These are phyloP conservation scores for Anastrepha ludens DNA, from an alignment of 1,140 invertebrate species.

Conservation along the genomic window DNA sequence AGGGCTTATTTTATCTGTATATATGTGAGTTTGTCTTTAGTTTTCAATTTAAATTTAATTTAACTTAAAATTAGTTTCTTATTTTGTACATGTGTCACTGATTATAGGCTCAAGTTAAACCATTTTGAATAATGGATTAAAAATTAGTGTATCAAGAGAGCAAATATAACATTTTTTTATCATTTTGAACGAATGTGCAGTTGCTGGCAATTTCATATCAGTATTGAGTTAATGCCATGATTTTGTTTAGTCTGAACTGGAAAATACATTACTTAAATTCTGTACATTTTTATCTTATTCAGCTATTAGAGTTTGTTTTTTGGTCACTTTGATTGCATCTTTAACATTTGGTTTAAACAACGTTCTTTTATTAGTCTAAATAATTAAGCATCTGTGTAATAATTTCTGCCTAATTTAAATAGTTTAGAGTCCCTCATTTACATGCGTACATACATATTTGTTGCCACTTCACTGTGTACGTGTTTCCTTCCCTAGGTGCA, in stretches of 20 bases:
- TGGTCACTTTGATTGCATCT: neutral
- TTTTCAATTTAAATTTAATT: neutral
- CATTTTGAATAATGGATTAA: neutral
- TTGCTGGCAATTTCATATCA: neutral
- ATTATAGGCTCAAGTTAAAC: neutral
- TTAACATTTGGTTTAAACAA: conserved; percentile 2
- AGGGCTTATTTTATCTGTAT: neutral
- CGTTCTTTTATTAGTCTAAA: neutral
- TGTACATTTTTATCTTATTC: neutral
- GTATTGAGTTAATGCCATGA: neutral
- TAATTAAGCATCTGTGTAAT: neutral
- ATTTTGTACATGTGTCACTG: conserved; percentile 4
- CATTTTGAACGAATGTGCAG: neutral
- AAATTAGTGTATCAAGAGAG: neutral
- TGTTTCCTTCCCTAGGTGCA: neutral
- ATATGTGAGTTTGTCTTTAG: neutral
- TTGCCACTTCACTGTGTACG: neutral
- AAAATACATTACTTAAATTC: neutral
- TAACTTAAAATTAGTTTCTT: conserved; percentile 22
- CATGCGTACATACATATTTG: neutral
- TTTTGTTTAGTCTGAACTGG: neutral
- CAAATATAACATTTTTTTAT: neutral
- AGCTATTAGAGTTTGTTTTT: neutral
- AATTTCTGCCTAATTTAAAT: neutral
- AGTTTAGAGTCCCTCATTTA: neutral